Percentiles rank a stretch among this genome's conserved stretches.
Evolutionary conservation across 2,797 vertebrate species (phyloP).

Genomic region (Sciurus vulgaris): DNA sequence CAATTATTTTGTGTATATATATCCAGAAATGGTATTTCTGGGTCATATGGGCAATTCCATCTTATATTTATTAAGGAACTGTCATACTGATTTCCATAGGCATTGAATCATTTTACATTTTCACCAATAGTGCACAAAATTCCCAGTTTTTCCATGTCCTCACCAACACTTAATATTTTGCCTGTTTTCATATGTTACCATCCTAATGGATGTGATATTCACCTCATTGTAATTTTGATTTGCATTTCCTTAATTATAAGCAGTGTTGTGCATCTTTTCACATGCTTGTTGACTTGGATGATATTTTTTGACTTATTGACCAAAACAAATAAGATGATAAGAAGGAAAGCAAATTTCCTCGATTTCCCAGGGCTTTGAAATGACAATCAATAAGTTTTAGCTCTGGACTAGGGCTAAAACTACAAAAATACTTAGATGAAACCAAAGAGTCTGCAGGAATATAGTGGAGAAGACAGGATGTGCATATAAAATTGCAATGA

Average conservation of each 20-base stretch:
- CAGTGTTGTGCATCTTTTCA: background rate
- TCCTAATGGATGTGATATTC: background rate
- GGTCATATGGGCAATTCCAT: background rate
- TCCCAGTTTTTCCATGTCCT: background rate
- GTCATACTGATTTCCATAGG: background rate
- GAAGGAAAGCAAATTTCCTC: background rate
- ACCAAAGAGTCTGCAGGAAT: background rate
- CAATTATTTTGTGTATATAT: background rate
- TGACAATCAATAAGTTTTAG: background rate
- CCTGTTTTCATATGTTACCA: background rate
- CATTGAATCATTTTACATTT: background rate
- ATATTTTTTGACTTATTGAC: background rate
- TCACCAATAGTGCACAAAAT: background rate
- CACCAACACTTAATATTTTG: background rate
- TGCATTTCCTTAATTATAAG: background rate
- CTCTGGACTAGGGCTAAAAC: background rate
- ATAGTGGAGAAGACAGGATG: background rate
- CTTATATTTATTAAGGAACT: background rate
- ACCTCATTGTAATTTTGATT: background rate
- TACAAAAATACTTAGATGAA: conserved; percentile 25
- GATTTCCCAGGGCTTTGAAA: background rate
- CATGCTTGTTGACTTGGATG: background rate
- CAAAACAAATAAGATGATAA: background rate
- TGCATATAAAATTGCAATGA: background rate
- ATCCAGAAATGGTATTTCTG: background rate